Base-by-base conservation (phyloP, 1,140 invertebrate species). In the Bombus affinis region DNA sequence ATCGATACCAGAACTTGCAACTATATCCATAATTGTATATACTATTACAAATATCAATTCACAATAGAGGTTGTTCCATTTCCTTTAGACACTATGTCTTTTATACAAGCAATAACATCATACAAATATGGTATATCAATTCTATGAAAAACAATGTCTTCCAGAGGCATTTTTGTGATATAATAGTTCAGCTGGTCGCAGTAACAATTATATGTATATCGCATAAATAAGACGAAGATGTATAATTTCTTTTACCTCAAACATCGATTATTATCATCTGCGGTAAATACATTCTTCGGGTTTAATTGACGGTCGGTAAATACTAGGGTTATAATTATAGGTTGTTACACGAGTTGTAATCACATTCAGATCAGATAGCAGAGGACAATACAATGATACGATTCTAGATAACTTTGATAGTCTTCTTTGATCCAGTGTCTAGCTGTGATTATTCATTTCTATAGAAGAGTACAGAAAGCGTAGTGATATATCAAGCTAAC, bases 301-400 rank as follows among this genome's bases (percentile, higher is more conserved):
- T 77, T 86, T 89, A 89, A 88, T 89, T 82, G 86, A 88, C 88
- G 47, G 68, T 78, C 42, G n/a, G 59, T 65, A 68, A 83, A 86
- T 71, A 53, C 13, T 35, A 66, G 28, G 37, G 13, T 65, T 81
- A 82, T 37, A 89, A 76, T 76, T 4, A 76, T 71, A 84, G 25
- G 59, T 75, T 76, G 59, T 39, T 32, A 66, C n/a, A 66, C 28
- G n/a, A 68, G 2, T 59, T 32, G 28, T 28, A 57, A 32, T 82
- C 39, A 74, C 44, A 85, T 88, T 47, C 8, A 85, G 28, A 22
- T 81, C 37, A 37, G 32, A 65, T 35, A 81, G 85, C 13, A n/a
- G 47, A 62, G 35, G 35, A 59, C 53, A 42, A 62, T 57, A 62
- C 22, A 18, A n/a, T 75, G 28, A 4, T 39, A 57, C 57, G 57